phyloP scores from a whole-genome alignment of 2,113 vertebrate species.

The Micronycteris hirsuta region DNA sequence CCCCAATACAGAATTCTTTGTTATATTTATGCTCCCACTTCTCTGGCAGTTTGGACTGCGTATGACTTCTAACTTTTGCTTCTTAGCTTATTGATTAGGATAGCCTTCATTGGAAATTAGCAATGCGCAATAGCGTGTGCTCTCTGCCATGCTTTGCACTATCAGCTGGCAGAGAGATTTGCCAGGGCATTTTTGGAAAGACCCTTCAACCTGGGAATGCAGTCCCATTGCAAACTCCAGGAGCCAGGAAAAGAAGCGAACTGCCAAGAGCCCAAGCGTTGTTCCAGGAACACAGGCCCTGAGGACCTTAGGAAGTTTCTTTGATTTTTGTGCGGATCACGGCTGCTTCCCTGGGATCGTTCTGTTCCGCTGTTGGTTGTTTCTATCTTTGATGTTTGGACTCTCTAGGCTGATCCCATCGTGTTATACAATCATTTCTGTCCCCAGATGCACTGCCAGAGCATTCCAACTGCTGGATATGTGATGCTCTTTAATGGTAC shows the following conservation, averaged over 20 bases:
- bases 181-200: background rate
- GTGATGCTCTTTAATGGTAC: background rate
- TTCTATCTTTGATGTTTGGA: background rate
- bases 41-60: background rate
- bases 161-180: background rate
- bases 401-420: background rate
- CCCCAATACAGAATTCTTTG: background rate
- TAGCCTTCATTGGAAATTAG: background rate
- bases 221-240: too few species aligned
- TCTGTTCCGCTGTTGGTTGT: background rate
- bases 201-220: background rate
- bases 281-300: background rate
- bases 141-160: background rate
- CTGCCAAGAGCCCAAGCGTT: background rate
- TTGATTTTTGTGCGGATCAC: background rate
- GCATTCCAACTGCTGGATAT: background rate
- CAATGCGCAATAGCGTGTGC: background rate
- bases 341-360: background rate
- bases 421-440: background rate
- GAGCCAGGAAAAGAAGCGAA: background rate
- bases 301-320: background rate
- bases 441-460: background rate
- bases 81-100: background rate
- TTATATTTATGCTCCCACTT: background rate
- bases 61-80: background rate